Percentiles rank a stretch among this genome's conserved stretches.
These are phyloP conservation scores for Artemia sinica DNA, from an alignment of 2,888 invertebrate genomes.

Conservation along the genomic window DNA sequence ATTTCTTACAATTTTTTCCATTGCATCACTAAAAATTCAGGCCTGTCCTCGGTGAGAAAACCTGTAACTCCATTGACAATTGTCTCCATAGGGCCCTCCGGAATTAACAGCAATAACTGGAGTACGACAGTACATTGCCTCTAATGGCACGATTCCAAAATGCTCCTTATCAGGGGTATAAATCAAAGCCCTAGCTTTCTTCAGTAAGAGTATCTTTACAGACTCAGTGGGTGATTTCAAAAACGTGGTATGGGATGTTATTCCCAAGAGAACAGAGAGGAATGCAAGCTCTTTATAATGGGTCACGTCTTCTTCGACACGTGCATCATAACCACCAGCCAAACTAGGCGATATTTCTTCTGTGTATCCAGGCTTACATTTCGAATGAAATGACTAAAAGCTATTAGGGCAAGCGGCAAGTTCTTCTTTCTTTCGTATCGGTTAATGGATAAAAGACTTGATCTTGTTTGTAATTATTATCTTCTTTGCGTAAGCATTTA, in stretches of 20 bases:
- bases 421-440: slow-evolving; percentile 94
- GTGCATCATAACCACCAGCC: slow-evolving; percentile 88
- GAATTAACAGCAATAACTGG: slow-evolving; percentile 89
- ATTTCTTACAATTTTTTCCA: slow-evolving; percentile 48
- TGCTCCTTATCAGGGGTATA: slow-evolving; percentile 96
- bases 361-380: too few relatives aligned
- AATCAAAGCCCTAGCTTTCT: slow-evolving; percentile 54
- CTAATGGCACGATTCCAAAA: slow-evolving; percentile 96
- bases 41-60: too few relatives aligned
- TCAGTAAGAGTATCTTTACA: slow-evolving; percentile 63
- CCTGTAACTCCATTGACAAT: slow-evolving; percentile 61
- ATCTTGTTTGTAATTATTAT: slow-evolving; percentile 34
- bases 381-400: slow-evolving; percentile 38
- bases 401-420: slow-evolving; percentile 61
- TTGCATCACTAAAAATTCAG: slow-evolving; percentile 36
- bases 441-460: slow-evolving; percentile 76
- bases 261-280: slow-evolving; percentile 44
- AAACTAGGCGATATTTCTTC: slow-evolving; percentile 54
- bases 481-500: too few relatives aligned
- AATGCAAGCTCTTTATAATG: slow-evolving; percentile 57
- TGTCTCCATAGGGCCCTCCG: slow-evolving; percentile 92
- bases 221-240: slow-evolving; percentile 70
- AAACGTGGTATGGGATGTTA: slow-evolving; percentile 57
- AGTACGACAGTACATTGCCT: slow-evolving; percentile 84
- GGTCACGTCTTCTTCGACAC: slow-evolving; percentile 68